Conservation (phyloP, 2,113 vertebrate genomes). For the Tragulus kanchil region DNA sequence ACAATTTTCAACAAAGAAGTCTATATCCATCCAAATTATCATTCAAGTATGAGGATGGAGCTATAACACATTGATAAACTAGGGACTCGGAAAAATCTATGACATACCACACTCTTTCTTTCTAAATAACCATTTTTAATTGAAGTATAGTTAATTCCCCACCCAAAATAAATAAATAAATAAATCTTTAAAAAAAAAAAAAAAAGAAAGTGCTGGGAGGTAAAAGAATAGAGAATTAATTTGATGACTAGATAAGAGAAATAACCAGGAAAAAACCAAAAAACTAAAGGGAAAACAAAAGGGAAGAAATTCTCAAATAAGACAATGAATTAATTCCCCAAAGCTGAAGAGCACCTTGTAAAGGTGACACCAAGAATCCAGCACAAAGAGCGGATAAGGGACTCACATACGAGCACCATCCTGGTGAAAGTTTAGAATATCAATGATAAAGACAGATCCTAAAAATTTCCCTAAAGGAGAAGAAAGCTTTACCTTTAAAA, state of each 20-base stretch:
- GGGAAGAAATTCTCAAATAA: not conserved
- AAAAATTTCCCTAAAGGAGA: not conserved
- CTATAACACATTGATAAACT: not conserved
- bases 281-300: not conserved
- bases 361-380: not conserved
- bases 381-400: not conserved
- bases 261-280: not conserved
- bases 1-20: not conserved
- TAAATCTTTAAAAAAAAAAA: too few relatives aligned
- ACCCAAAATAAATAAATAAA: too few relatives aligned
- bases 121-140: too few relatives aligned
- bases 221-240: not conserved
- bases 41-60: not conserved
- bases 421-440: not conserved
- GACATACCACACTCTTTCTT: too few relatives aligned
- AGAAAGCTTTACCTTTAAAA: not conserved
- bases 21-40: not conserved
- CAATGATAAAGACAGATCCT: not conserved
- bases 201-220: too few relatives aligned
- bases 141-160: too few relatives aligned
- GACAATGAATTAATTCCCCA: not conserved
- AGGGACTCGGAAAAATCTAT: not conserved
- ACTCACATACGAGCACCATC: not conserved
- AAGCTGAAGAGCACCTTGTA: not conserved
- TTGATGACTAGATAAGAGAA: not conserved